Evolutionary conservation across 2,888 invertebrate genomes (phyloP).

Genomic region (Leptothorax acervorum): DNA sequence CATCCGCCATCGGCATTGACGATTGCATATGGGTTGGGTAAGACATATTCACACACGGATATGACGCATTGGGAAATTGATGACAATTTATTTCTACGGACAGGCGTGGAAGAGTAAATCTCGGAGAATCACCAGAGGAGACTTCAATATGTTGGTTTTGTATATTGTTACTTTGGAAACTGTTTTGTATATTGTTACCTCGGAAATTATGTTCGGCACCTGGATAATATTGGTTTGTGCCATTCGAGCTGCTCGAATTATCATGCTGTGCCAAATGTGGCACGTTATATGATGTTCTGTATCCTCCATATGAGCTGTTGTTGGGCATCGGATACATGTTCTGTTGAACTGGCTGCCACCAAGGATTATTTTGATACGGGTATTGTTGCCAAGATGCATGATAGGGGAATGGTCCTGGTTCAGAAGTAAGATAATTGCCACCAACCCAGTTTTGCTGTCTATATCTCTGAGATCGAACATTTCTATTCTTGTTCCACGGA

Average conservation of each 20-base stretch:
- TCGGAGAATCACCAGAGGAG: slow-evolving; percentile 34
- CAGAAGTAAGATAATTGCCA: not conserved
- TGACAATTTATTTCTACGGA: slow-evolving; percentile 12
- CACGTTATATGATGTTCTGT: slow-evolving; percentile 27
- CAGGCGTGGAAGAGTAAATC: slow-evolving; percentile 18
- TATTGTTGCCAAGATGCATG: slow-evolving; percentile 66
- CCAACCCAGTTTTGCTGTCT: slow-evolving; percentile 53
- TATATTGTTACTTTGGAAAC: not conserved
- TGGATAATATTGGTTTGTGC: slow-evolving; percentile 51
- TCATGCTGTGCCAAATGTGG: not conserved
- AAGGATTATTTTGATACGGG: slow-evolving; percentile 53
- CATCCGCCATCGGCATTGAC: not conserved
- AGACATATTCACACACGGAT: slow-evolving; percentile 52
- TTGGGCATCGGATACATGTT: slow-evolving; percentile 12
- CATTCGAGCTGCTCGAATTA: slow-evolving; percentile 37
- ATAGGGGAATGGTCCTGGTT: slow-evolving; percentile 54
- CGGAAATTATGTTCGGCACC: slow-evolving; percentile 37
- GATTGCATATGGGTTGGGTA: slow-evolving; percentile 49
- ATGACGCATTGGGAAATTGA: slow-evolving; percentile 44
- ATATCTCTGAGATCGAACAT: slow-evolving; percentile 15
- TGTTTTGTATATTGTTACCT: too few species aligned
- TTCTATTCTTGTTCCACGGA: slow-evolving; percentile 79
- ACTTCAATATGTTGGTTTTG: slow-evolving; percentile 42
- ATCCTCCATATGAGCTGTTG: slow-evolving; percentile 34
- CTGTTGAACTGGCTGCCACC: slow-evolving; percentile 21